Conservation (phyloP, 2,113 vertebrate species). For the Oreochromis aureus region DNA sequence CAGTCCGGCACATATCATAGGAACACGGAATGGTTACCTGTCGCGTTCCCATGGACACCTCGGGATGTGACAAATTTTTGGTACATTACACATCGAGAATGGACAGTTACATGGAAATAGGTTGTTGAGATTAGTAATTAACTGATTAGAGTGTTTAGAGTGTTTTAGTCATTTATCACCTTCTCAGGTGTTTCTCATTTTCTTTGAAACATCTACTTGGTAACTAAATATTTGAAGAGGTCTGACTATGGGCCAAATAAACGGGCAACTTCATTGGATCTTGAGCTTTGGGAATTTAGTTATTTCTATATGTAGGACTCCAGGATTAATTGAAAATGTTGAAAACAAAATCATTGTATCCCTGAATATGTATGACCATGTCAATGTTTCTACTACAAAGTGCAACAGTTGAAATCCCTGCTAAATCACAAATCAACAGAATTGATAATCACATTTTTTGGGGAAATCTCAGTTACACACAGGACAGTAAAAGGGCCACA, state of each 20-base stretch:
- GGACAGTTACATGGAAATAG: neutral
- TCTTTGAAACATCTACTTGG: neutral
- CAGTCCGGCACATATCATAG: fast-evolving
- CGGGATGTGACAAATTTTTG: too few relatives aligned
- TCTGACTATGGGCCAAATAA: neutral
- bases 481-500: neutral
- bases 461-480: neutral
- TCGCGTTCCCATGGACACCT: neutral
- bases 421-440: neutral
- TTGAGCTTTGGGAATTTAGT: neutral
- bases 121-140: too few relatives aligned
- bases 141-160: neutral
- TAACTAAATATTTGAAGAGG: neutral
- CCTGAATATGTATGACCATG: neutral
- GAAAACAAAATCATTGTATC: neutral
- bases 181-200: neutral
- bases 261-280: neutral
- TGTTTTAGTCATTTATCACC: neutral
- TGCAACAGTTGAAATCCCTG: neutral
- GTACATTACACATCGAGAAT: too few relatives aligned
- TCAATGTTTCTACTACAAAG: neutral
- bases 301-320: neutral
- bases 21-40: fast-evolving
- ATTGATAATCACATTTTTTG: neutral
- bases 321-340: neutral